These are phyloP conservation scores for Saturnia pavonia DNA, from an alignment of 2,888 invertebrate species.

Conservation along the genomic window DNA sequence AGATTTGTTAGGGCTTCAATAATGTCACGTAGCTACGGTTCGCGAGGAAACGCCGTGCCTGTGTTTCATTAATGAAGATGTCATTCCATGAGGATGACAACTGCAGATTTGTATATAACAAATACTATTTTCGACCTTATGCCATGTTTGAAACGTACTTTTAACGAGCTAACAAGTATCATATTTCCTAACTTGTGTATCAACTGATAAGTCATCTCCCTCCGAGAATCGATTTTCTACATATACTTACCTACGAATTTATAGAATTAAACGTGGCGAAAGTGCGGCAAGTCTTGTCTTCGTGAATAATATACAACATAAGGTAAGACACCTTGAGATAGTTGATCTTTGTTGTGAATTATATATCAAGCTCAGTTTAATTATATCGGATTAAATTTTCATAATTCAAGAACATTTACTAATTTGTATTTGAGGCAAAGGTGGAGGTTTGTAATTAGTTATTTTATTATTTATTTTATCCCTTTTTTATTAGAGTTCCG, in stretches of 20 bases:
- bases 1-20: background rate
- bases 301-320: background rate
- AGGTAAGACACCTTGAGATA: background rate
- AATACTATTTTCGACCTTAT: background rate
- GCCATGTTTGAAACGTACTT: background rate
- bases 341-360: background rate
- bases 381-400: background rate
- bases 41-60: conserved; percentile 19
- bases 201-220: background rate
- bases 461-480: too few species aligned
- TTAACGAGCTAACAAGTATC: background rate
- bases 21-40: background rate
- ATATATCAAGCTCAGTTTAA: background rate
- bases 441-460: too few species aligned
- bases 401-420: too few species aligned
- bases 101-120: conserved; percentile 16
- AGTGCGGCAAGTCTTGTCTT: background rate
- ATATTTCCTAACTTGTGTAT: background rate
- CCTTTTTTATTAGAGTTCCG: too few species aligned
- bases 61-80: conserved; percentile 17
- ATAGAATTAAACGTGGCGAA: background rate
- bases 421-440: too few species aligned
- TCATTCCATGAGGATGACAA: conserved; percentile 17
- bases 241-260: too few species aligned
- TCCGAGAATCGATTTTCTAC: background rate